A percentile compares a stretch with the other conserved stretches of the same genome.
phyloP scores from a whole-genome alignment of 2,888 invertebrate genomes.

The Caenorhabditis macrosperma region DNA sequence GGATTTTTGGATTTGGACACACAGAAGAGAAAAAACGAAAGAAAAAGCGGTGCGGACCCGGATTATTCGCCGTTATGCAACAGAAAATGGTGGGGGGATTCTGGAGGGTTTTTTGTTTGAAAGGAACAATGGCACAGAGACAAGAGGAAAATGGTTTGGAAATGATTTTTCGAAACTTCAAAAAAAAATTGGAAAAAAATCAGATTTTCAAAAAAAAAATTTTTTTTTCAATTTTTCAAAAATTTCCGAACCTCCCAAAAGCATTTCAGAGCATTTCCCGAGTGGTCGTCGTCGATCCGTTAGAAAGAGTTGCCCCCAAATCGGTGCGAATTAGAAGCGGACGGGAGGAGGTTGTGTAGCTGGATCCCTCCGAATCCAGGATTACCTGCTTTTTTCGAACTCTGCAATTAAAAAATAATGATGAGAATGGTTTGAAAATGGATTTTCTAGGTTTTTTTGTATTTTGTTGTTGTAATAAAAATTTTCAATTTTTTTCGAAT shows the following conservation, averaged over 20 bases:
- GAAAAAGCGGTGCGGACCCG: slow-evolving; percentile 50
- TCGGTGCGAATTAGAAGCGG: slow-evolving; percentile 66
- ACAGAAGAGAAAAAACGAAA: slow-evolving; percentile 9
- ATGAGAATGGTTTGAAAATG: too few relatives aligned
- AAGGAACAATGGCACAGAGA: not conserved
- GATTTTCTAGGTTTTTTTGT: too few relatives aligned
- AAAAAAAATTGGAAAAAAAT: too few relatives aligned
- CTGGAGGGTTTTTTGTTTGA: too few relatives aligned
- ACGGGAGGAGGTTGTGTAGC: slow-evolving; percentile 66
- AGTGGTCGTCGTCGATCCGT: slow-evolving; percentile 49
- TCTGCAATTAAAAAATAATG: slow-evolving; percentile 53
- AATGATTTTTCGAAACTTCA: too few relatives aligned
- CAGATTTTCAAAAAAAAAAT: too few relatives aligned
- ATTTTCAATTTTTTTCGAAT: too few relatives aligned
- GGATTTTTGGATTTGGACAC: not conserved
- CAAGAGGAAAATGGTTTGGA: too few relatives aligned
- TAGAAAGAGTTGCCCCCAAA: slow-evolving; percentile 59
- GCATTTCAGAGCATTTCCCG: slow-evolving; percentile 43
- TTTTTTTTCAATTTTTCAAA: too few relatives aligned
- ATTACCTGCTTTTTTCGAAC: slow-evolving; percentile 62
- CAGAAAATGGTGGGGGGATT: not conserved
- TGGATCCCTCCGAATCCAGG: slow-evolving; percentile 62
- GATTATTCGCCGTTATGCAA: slow-evolving; percentile 39
- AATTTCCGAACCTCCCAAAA: too few relatives aligned
- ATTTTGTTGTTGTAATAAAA: too few relatives aligned